Percentiles rank a stretch among this genome's conserved stretches.
These are phyloP conservation scores for Cydia amplana DNA, from an alignment of 1,140 invertebrate genomes.

Conservation along the genomic window DNA sequence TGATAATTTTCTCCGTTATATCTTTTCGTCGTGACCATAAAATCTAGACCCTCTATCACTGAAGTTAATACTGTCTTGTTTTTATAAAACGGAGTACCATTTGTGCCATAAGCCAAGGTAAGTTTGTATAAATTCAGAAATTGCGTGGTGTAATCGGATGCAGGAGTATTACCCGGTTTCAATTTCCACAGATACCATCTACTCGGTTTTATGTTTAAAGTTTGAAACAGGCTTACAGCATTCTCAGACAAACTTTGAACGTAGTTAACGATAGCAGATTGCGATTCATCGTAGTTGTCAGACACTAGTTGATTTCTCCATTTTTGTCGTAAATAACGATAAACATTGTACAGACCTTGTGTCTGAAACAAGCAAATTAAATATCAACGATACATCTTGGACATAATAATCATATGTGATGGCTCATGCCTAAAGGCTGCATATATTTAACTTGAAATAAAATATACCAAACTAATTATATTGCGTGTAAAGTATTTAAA, in stretches of 20 bases:
- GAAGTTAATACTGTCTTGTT: neutral
- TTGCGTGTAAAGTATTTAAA: no score
- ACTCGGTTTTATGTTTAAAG: neutral
- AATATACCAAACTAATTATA: no score
- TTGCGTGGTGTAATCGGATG: slow-evolving; percentile 2
- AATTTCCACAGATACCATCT: neutral
- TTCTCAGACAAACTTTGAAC: neutral
- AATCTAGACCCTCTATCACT: neutral
- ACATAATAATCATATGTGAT: no score
- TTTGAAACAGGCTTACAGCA: neutral
- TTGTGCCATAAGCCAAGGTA: neutral
- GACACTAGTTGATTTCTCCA: neutral
- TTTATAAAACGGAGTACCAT: neutral
- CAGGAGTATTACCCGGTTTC: neutral
- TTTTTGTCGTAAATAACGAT: neutral
- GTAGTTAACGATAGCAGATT: neutral
- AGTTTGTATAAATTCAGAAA: slow-evolving; percentile 11
- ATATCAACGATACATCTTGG: neutral
- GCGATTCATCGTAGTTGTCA: neutral
- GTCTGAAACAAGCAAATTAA: neutral
- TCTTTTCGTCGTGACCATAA: slow-evolving; percentile 2
- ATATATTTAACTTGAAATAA: no score
- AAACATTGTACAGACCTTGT: neutral
- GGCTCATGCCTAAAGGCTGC: no score
- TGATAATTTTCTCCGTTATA: slow-evolving; percentile 6